Percentiles rank a stretch among this genome's conserved stretches.
Conservation (phyloP, 2,113 vertebrate genomes). For the Trachemys scripta region DNA sequence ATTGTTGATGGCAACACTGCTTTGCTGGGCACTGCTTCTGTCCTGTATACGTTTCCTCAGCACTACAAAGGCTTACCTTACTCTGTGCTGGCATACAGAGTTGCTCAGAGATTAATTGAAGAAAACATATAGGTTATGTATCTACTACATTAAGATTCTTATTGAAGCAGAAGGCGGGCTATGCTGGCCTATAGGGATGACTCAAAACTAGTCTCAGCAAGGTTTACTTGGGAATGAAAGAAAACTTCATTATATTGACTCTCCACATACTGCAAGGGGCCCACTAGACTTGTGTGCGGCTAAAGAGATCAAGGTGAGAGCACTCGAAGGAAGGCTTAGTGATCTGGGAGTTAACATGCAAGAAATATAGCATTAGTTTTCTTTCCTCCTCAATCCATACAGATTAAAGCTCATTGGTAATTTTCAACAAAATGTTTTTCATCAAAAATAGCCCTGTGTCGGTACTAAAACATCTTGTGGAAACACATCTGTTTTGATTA, state of each 20-base stretch:
- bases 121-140: constrained; percentile 55
- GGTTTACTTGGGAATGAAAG: constrained; percentile 18
- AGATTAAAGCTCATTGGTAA: neutral
- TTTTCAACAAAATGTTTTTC: neutral
- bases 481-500: neutral
- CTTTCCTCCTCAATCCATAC: neutral
- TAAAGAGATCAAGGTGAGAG: neutral
- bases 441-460: neutral
- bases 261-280: neutral
- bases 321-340: neutral
- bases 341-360: constrained; percentile 22
- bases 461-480: neutral
- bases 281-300: neutral
- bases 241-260: neutral
- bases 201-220: constrained; percentile 21
- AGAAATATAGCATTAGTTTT: neutral
- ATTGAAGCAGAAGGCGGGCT: constrained; percentile 49
- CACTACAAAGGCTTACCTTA: constrained; percentile 19
- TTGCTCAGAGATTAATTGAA: constrained; percentile 55
- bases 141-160: constrained; percentile 39
- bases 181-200: constrained; percentile 36
- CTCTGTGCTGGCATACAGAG: constrained; percentile 25
- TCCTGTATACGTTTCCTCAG: neutral
- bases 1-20: neutral
- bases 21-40: neutral